Conservation (phyloP, 2,797 vertebrate species). For the Mormyrops attenuatus region DNA sequence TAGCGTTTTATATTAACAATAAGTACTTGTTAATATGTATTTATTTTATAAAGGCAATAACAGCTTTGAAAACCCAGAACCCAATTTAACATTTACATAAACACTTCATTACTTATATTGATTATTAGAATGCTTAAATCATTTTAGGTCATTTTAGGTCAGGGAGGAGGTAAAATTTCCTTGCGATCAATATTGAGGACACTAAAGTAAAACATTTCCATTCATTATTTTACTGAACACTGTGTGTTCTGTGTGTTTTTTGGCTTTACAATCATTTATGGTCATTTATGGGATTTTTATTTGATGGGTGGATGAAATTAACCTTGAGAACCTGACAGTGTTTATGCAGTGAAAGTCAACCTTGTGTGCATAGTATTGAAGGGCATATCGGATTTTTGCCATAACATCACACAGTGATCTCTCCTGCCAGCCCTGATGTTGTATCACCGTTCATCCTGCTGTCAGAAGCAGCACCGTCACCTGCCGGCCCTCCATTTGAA, state of each 20-base stretch:
- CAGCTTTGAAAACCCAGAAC: conserved; percentile 3
- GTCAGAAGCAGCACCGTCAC: background rate
- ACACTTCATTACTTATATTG: background rate
- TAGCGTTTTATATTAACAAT: conserved; percentile 6
- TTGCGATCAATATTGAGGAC: background rate
- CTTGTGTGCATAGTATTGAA: background rate
- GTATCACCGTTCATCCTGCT: background rate
- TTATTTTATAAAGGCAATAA: conserved; percentile 7
- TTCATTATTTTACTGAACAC: background rate
- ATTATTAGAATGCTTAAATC: conserved; percentile 4
- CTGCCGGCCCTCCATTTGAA: background rate
- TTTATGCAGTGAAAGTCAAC: background rate
- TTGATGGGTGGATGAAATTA: background rate
- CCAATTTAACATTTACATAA: conserved; percentile 9
- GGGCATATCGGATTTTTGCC: background rate
- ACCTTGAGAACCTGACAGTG: background rate
- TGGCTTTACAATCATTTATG: background rate
- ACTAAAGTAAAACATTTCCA: background rate
- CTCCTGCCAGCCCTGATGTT: background rate
- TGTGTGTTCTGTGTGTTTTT: background rate
- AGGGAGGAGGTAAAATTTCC: background rate
- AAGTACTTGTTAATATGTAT: conserved; percentile 7
- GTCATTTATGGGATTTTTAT: background rate
- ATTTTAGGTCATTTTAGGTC: conserved; percentile 3
- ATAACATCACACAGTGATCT: background rate